Conservation (phyloP, 2,888 invertebrate species). For the Micoletzkya japonica region DNA sequence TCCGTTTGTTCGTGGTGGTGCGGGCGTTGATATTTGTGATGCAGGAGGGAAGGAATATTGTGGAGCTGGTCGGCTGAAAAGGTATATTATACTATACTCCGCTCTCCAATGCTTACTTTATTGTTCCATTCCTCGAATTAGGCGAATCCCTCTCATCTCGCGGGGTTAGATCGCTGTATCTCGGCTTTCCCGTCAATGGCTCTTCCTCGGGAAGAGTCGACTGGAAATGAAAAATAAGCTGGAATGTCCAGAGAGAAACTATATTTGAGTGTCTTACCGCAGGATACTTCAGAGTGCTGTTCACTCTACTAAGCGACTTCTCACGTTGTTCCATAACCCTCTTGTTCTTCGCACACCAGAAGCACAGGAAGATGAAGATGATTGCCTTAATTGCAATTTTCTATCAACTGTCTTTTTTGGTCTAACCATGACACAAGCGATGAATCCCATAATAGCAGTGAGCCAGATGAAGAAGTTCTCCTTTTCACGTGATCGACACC, state of each 20-base stretch:
- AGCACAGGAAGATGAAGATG: slow-evolving; percentile 35
- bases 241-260: not conserved
- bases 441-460: slow-evolving; percentile 49
- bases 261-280: not conserved
- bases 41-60: slow-evolving; percentile 23
- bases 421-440: slow-evolving; percentile 39
- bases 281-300: slow-evolving; percentile 21
- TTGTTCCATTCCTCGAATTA: not conserved
- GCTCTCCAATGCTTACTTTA: not conserved
- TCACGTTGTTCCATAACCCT: slow-evolving; percentile 31
- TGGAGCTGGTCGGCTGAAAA: slow-evolving; percentile 14
- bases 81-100: not conserved
- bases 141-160: slow-evolving; percentile 13
- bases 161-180: not conserved
- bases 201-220: slow-evolving; percentile 7
- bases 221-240: not conserved
- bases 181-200: slow-evolving; percentile 8
- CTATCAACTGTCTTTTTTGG: not conserved
- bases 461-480: slow-evolving; percentile 62
- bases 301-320: slow-evolving; percentile 6
- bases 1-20: slow-evolving; percentile 13
- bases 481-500: slow-evolving; percentile 61
- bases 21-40: slow-evolving; percentile 13
- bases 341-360: slow-evolving; percentile 48
- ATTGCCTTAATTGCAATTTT: slow-evolving; percentile 8